Conservation (phyloP, 2,113 vertebrate species). For the Danionella cerebrum region DNA sequence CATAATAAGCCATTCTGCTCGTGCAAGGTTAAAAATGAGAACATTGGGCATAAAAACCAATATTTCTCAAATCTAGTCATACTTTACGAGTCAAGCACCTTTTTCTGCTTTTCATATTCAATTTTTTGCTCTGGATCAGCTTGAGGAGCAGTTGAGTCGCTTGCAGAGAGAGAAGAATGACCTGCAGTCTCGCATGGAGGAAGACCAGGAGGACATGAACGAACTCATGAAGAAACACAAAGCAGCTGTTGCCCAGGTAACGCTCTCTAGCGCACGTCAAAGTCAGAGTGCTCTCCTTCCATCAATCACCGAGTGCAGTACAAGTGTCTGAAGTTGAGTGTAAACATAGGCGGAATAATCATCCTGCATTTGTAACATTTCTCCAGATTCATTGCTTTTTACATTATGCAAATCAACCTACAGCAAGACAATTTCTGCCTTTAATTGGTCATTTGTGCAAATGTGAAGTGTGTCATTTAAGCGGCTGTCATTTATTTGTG, state of each 20-base stretch:
- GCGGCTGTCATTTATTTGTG: background rate
- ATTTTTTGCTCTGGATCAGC: slow-evolving; percentile 54
- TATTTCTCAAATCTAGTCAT: too few species aligned
- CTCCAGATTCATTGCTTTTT: background rate
- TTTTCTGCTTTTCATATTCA: background rate
- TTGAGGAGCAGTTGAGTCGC: slow-evolving; percentile 95
- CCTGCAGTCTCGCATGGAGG: slow-evolving; percentile 88
- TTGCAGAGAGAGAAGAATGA: slow-evolving; percentile 94
- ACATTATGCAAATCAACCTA: background rate
- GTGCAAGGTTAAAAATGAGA: too few species aligned
- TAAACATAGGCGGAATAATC: too few species aligned
- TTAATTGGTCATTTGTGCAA: background rate
- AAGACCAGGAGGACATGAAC: slow-evolving; percentile 96
- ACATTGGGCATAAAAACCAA: too few species aligned
- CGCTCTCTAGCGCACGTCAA: background rate
- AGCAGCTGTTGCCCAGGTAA: slow-evolving; percentile 87
- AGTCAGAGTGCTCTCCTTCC: background rate
- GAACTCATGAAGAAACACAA: slow-evolving; percentile 99
- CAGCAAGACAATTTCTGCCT: background rate
- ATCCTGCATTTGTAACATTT: background rate
- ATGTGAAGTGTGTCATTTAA: background rate
- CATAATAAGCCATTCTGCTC: too few species aligned
- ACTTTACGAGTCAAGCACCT: too few species aligned
- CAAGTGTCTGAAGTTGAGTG: background rate
- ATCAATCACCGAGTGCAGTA: background rate